A percentile compares a stretch with the other conserved stretches of the same genome.
Conservation (phyloP, 2,113 vertebrate genomes). For the Passer domesticus region DNA sequence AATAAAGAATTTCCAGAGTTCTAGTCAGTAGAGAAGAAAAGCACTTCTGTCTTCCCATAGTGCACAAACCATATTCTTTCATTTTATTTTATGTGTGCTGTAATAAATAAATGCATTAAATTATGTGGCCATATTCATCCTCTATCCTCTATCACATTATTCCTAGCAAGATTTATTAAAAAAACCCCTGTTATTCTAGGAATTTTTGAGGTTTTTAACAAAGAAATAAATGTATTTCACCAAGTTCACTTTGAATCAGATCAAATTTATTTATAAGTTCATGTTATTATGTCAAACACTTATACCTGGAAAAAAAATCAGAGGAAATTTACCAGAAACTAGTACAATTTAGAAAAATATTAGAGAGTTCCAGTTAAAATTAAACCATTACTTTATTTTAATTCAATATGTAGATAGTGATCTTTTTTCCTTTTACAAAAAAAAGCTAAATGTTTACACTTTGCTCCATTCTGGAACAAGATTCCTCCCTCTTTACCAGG, state of each 20-base stretch:
- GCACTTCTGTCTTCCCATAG: not conserved
- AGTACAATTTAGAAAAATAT: not conserved
- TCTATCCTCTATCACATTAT: not conserved
- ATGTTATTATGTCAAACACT: not conserved
- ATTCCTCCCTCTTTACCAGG: not conserved
- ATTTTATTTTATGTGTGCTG: not conserved
- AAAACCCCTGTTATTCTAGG: not conserved
- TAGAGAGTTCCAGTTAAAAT: not conserved
- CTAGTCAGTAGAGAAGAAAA: not conserved
- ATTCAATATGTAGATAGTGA: not conserved
- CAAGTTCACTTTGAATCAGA: not conserved
- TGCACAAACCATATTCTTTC: not conserved
- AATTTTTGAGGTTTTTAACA: not conserved
- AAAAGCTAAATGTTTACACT: not conserved
- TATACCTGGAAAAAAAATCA: not conserved
- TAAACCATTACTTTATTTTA: not conserved
- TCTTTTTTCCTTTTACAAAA: not conserved
- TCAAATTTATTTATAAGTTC: not conserved
- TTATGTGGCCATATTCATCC: not conserved
- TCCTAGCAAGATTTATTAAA: not conserved
- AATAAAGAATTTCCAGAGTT: constrained; percentile 7
- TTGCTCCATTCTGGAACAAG: not conserved
- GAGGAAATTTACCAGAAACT: not conserved
- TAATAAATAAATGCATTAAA: not conserved
- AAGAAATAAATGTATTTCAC: not conserved